phyloP scores from a whole-genome alignment of 2,888 invertebrate species.

The Lepidochitona cinerea region DNA sequence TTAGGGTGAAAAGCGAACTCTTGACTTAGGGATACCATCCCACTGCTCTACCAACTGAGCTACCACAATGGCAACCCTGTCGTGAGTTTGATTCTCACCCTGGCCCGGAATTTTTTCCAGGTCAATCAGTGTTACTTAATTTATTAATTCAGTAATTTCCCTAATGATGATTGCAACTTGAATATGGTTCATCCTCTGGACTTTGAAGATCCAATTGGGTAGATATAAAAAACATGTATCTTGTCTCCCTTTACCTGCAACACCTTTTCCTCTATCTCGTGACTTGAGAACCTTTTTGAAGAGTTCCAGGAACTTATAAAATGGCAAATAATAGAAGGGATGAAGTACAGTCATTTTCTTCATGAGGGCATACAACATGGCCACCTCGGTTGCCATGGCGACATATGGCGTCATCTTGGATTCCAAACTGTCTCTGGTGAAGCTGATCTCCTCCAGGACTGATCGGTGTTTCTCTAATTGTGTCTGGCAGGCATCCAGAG shows the following conservation, averaged over 20 bases:
- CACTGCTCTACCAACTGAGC: no score
- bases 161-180: no score
- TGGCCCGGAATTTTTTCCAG: no score
- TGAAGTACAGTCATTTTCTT: slow-evolving; percentile 57
- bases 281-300: slow-evolving; percentile 51
- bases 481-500: slow-evolving; percentile 59
- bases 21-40: slow-evolving; percentile 61
- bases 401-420: slow-evolving; percentile 63
- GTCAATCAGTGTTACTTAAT: no score
- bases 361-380: slow-evolving; percentile 64
- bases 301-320: slow-evolving; percentile 59
- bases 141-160: no score
- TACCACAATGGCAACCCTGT: no score
- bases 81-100: no score
- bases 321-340: slow-evolving; percentile 62
- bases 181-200: no score
- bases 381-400: slow-evolving; percentile 61
- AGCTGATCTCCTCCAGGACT: slow-evolving; percentile 65
- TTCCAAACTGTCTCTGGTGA: slow-evolving; percentile 63
- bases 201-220: no score
- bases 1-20: no score
- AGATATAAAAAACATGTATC: no score
- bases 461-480: slow-evolving; percentile 56
- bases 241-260: slow-evolving; percentile 45
- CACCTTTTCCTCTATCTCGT: slow-evolving; percentile 64